Base-by-base conservation (phyloP, 2,797 vertebrate genomes). In the Poeciliopsis presidionis region DNA sequence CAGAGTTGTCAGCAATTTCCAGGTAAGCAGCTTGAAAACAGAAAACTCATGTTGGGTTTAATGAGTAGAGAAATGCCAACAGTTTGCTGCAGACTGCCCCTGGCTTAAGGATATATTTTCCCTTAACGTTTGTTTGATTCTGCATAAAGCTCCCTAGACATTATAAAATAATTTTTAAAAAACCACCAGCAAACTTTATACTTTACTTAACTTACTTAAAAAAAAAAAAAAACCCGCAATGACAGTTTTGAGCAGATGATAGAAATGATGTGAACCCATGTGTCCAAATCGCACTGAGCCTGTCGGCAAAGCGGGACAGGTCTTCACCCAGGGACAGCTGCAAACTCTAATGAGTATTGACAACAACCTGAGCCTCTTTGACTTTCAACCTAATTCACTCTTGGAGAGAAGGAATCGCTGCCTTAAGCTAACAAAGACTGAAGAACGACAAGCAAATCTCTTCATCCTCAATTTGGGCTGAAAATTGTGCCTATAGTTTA, bases 321-420 rank as follows among this genome's bases (percentile, higher is more conserved):
- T 91, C 89, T 81, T 91, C 82, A 93, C 91, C 92, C 83, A 81
- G 83, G 86, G 91, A 90, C 87, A 86, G 82, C 78, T 80, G 88
- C 76, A 77, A 91, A 79, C 88, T 89, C 91, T 95, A 94, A 94
- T 93, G 88, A 91, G 88, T 93, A 93, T 94, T 92, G 93, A 95
- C 94, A 94, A 88, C 89, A 92, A 89, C 88, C 92, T 94, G 93
- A 95, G 93, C 92, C 90, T 88, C 87, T 92, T 87, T 94, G 90
- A 92, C 93, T 94, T 95, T 93, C 87, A 92, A 89, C 86, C 91
- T 92, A 92, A 94, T 94, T 93, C 93, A 90, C 87, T 92, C 84
- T 87, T 89, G 82, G 88, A 91, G 77, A 90, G 77, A 89, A 80
- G 86, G 84, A 88, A 91, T 92, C 84, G 77, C 87, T 93, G 91